These are phyloP conservation scores for Meriones unguiculatus DNA, from an alignment of 2,113 vertebrate genomes.

Conservation along the genomic window DNA sequence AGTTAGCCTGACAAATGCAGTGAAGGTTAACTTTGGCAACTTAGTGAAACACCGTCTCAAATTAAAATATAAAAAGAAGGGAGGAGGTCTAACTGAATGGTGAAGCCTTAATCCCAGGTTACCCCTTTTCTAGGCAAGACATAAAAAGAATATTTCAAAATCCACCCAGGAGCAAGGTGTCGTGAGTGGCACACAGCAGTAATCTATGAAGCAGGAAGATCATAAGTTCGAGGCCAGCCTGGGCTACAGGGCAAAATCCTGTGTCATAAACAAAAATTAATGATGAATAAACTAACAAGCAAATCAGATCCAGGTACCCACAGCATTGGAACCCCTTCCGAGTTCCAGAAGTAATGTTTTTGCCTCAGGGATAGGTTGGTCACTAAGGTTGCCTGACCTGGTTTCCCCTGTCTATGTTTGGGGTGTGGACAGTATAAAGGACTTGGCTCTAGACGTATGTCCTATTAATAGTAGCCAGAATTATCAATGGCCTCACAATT, in stretches of 20 bases:
- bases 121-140: not conserved
- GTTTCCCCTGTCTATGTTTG: not conserved
- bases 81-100: too few relatives aligned
- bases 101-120: not conserved
- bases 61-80: not conserved
- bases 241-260: not conserved
- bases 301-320: not conserved
- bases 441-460: not conserved
- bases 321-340: not conserved
- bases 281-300: not conserved
- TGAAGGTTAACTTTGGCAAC: not conserved
- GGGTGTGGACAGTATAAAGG: not conserved
- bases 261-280: not conserved
- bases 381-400: not conserved
- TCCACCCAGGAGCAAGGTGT: not conserved
- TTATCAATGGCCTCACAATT: not conserved
- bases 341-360: not conserved
- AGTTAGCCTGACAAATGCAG: not conserved
- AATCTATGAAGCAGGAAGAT: not conserved
- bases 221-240: not conserved
- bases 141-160: not conserved
- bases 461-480: not conserved
- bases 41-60: not conserved
- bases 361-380: accelerated
- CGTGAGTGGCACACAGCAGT: not conserved